Evolutionary conservation across 1,140 invertebrate species (phyloP), one percentile per base, ranked within the genome.

Genomic region (Rhopalosiphum padi): DNA sequence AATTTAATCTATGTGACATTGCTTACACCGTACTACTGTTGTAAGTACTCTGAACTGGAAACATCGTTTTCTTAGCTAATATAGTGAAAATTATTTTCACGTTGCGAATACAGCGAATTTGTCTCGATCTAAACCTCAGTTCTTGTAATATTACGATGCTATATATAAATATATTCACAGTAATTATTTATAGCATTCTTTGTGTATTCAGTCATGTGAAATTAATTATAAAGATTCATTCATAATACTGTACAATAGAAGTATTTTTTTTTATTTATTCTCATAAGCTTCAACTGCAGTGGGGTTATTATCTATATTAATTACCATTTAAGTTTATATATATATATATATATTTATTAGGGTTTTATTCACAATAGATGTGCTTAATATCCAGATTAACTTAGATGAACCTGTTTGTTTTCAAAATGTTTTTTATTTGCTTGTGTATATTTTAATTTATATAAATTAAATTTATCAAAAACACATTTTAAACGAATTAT

Each of bases 1-100:
- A 86, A 86, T 86, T 86, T 86, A 86, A 86, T 86, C 85, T 86
- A 86, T 43, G 30, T 86, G 30, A 86, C 9, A 43, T 86, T 86
- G 85, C 46, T 46, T 46, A 41, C 83, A 41, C 77, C 35, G 22
- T 82, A 82, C 22, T 82, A 82, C 35, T 35, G 21, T 35, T 37
- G 85, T 86, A n/a, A n/a, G 11, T 30, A 86, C 77, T 83, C 18
- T 37, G 35, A 83, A 83, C 85, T 46, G 41, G 43, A 30, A 46
- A 30, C 5, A 11, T 11, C 23, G 83, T 85, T 23, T 41, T 41
- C 23, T 85, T 41, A 41, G 9, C 1, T 25, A 23, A 30, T 41
- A 41, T 41, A 41, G 41, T 41, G 41, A 41, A 41, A 41, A 41
- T 41, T 41, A 41, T 25, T 43, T 85, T 85, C 23, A 7, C 23